These are phyloP conservation scores for Sphecodes monilicornis DNA, from an alignment of 2,888 invertebrate species.

Conservation along the genomic window DNA sequence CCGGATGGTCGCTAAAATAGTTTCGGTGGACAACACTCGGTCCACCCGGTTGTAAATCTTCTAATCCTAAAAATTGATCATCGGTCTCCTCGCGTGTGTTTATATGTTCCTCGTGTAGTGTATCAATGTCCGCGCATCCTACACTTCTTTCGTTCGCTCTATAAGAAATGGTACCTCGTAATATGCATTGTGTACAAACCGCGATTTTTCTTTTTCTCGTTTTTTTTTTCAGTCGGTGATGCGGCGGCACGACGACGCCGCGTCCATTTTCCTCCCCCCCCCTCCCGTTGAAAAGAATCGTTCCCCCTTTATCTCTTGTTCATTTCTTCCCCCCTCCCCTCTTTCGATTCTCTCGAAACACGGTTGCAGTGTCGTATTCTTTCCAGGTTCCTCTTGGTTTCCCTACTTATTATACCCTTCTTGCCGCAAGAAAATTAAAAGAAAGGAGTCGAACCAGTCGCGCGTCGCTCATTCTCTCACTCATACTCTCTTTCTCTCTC, in stretches of 20 bases:
- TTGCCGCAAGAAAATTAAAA: constrained; percentile 72
- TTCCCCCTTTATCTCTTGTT: not conserved
- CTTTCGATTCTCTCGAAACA: not conserved
- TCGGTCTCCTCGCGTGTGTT: not conserved
- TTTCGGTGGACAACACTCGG: not conserved
- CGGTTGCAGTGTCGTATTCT: constrained; percentile 1
- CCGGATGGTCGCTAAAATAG: constrained; percentile 60
- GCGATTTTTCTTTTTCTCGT: constrained; percentile 20
- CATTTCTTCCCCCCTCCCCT: not conserved
- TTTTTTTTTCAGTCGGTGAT: constrained; percentile 73
- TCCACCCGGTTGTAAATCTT: not conserved
- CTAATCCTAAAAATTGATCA: constrained; percentile 25
- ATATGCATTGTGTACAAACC: constrained; percentile 65
- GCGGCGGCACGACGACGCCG: constrained; percentile 59
- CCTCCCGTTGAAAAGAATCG: not conserved
- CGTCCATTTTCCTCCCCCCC: constrained; percentile 40
- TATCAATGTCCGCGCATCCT: constrained; percentile 14
- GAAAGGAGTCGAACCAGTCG: constrained; percentile 44
- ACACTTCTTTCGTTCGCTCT: not conserved
- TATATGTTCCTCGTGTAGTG: constrained; percentile 1
- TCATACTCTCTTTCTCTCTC: not conserved
- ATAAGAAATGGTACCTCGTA: constrained; percentile 66
- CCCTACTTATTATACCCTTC: constrained; percentile 66
- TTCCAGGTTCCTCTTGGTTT: not conserved
- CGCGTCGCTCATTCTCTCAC: constrained; percentile 11